A percentile compares a stretch with the other conserved stretches of the same genome.
Conservation (phyloP, 2,797 vertebrate genomes). For the Distichodus sexfasciatus region DNA sequence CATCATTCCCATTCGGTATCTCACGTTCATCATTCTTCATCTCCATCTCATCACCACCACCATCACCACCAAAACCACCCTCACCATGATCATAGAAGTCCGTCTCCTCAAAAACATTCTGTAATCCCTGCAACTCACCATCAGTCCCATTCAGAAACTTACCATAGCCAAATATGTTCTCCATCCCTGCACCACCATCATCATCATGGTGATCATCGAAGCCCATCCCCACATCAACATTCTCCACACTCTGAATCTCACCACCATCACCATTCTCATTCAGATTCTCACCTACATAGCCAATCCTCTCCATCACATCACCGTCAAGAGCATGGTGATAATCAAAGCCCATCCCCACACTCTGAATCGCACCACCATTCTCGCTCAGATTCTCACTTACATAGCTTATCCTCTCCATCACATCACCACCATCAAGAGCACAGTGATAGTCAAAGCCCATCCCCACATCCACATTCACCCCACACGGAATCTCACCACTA, state of each 20-base stretch:
- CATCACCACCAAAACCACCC: background rate
- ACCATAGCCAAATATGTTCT: slow-evolving; percentile 14
- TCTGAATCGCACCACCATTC: slow-evolving; percentile 22
- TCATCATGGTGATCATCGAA: slow-evolving; percentile 9
- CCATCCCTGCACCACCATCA: slow-evolving; percentile 6
- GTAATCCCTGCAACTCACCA: background rate
- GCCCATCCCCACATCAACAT: slow-evolving; percentile 5
- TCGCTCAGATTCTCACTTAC: slow-evolving; percentile 21
- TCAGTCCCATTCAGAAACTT: slow-evolving; percentile 21
- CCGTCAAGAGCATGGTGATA: slow-evolving; percentile 22
- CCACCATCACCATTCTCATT: slow-evolving; percentile 25
- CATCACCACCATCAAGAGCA: slow-evolving; percentile 20
- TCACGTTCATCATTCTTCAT: slow-evolving; percentile 14
- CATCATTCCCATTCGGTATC: background rate
- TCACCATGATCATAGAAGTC: slow-evolving; percentile 11
- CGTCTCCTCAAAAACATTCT: slow-evolving; percentile 7
- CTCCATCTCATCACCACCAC: slow-evolving; percentile 7
- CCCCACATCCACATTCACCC: background rate
- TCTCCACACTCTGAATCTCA: slow-evolving; percentile 13
- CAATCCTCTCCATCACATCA: slow-evolving; percentile 1
- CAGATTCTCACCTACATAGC: slow-evolving; percentile 15
- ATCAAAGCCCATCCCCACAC: slow-evolving; percentile 15
- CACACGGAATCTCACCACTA: slow-evolving; percentile 19
- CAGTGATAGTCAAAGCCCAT: slow-evolving; percentile 14
- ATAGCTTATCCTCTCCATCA: slow-evolving; percentile 5